These are phyloP conservation scores for Druon quercuslanigerum DNA, from an alignment of 1,140 invertebrate genomes.

Conservation along the genomic window DNA sequence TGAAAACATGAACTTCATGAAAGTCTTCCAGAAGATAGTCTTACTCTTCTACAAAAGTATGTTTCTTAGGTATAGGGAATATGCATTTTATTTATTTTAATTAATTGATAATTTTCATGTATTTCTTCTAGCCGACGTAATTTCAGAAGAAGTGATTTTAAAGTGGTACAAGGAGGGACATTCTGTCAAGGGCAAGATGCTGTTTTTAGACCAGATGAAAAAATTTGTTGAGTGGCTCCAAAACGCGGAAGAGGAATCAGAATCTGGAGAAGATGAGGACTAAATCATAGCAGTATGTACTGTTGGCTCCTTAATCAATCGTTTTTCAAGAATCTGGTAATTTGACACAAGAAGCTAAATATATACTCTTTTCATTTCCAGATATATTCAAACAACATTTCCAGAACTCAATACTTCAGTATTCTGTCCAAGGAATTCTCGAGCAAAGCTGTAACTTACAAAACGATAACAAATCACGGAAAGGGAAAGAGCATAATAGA, in stretches of 20 bases:
- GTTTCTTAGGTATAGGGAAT: constrained; percentile 47
- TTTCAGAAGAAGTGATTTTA: constrained; percentile 93
- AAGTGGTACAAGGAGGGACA: constrained; percentile 96
- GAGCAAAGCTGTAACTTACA: constrained; percentile 49
- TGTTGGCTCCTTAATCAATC: constrained; percentile 14
- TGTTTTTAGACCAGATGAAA: constrained; percentile 98
- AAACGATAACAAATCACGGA: constrained; percentile 53
- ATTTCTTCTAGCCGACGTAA: constrained; percentile 82
- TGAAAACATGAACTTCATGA: constrained; percentile 99
- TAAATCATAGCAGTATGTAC: constrained; percentile 50
- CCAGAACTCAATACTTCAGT: constrained; percentile 62
- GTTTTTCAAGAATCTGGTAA: too few species aligned
- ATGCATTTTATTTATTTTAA: constrained; percentile 23
- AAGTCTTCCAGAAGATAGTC: constrained; percentile 97
- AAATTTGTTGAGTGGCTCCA: constrained; percentile 98
- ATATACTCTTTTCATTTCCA: constrained; percentile 37
- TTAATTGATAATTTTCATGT: constrained; percentile 16
- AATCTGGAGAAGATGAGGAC: constrained; percentile 75
- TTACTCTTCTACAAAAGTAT: constrained; percentile 96
- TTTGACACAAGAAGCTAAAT: too few species aligned
- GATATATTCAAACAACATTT: constrained; percentile 66
- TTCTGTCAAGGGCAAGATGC: constrained; percentile 95
- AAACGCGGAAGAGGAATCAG: constrained; percentile 92
- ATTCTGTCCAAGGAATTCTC: constrained; percentile 60
- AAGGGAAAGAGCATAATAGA: constrained; percentile 50